Base-by-base conservation (phyloP, 1,140 invertebrate genomes). In the Chelonus insularis region DNA sequence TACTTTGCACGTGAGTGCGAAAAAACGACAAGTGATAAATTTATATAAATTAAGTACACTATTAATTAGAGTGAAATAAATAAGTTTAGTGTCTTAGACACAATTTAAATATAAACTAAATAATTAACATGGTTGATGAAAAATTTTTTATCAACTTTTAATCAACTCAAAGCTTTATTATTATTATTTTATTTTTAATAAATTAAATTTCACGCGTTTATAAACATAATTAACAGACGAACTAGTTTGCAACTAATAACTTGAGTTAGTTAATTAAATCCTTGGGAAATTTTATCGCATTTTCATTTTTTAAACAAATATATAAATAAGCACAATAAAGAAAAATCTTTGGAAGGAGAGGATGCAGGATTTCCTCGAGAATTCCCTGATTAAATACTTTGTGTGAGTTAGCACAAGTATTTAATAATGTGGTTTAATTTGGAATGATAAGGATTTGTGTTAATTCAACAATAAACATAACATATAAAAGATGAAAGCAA, bases 161-260 rank as follows among this genome's bases (percentile, higher is more conserved):
- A 45, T 29, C 45, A 43, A 5, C 9, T 45, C 45, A 29, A 43
- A 32, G n/a, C n/a, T n/a, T n/a, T n/a, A n/a, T 48, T 32, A 23
- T 39, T 60, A 21, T 59, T 37, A 23, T n/a, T 29, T 48, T 47
- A 48, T 41, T 59, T 29, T 25, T 9, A 60, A 64, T 64, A 64
- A 64, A 64, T 64, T 64, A 64, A 39, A 56, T 60, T 21, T 64
- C 62, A 25, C 57, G 54, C 29, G 20, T 60, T 20, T 64, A 37
- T 71, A 76, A 70, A 77, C 78, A 77, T 78, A 79, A 77, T 75
- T 77, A 80, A 79, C 73, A 76, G 66, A 55, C 54, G 48, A 60
- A 60, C 57, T 63, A 50, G 23, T 47, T 34, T 29, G 11, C 29
- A 23, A 32, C 37, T 36, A 41, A 62, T 52, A 56, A 37, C 70